phyloP scores from a whole-genome alignment of 92 coral and sea anemone species.

The Phenganax marumi region DNA sequence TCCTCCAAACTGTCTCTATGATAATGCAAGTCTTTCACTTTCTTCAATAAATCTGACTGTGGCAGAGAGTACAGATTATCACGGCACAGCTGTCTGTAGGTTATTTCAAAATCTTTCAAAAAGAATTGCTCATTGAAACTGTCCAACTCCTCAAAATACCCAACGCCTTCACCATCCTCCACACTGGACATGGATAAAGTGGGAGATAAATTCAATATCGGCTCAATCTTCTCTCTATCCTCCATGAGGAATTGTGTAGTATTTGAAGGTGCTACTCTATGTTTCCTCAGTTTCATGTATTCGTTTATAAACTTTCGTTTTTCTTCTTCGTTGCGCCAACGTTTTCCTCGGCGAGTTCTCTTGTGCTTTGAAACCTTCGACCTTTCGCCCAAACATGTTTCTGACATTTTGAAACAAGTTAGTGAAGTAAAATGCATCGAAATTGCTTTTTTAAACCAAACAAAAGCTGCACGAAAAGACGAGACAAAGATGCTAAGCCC shows the following conservation, averaged over 20 bases:
- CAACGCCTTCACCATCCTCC: slow-evolving; percentile 40
- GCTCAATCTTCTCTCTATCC: slow-evolving; percentile 75
- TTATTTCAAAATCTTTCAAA: slow-evolving; percentile 78
- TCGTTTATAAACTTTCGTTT: slow-evolving; percentile 19
- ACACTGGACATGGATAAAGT: slow-evolving; percentile 1
- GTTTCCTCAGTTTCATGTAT: slow-evolving; percentile 41
- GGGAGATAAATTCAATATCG: slow-evolving; percentile 42
- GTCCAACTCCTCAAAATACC: slow-evolving; percentile 61
- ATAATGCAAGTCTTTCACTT: slow-evolving; percentile 18
- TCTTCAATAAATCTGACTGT: slow-evolving; percentile 67
- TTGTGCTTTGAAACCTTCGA: slow-evolving; percentile 25
- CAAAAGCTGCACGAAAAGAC: neutral
- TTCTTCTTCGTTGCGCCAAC: slow-evolving; percentile 17
- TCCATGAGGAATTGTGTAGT: slow-evolving; percentile 96
- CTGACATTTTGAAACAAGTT: slow-evolving; percentile 39
- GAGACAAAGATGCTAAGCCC: neutral
- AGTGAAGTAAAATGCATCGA: slow-evolving; percentile 46
- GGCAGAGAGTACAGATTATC: slow-evolving; percentile 74
- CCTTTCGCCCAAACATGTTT: slow-evolving; percentile 27
- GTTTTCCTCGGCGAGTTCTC: slow-evolving; percentile 39
- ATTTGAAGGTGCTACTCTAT: slow-evolving; percentile 81
- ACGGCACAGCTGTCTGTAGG: slow-evolving; percentile 73
- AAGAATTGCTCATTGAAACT: slow-evolving; percentile 70
- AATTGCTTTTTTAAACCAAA: neutral
- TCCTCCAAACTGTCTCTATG: slow-evolving; percentile 26